Base-by-base conservation (phyloP, 2,888 invertebrate species). In the Helleia helle region DNA sequence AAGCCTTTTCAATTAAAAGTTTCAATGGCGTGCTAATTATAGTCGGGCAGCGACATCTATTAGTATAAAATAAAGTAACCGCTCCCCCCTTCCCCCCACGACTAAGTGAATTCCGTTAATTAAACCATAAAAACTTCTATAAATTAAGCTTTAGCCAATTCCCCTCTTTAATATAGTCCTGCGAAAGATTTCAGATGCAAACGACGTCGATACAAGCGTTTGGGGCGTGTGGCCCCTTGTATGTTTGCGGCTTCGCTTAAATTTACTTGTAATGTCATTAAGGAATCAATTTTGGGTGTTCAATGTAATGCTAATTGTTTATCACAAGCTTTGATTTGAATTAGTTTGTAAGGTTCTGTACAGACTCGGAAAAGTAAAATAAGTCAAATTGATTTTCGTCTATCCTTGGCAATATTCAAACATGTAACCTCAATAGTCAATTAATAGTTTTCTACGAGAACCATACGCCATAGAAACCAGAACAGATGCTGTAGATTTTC, bases 101-200 rank as follows among this genome's bases (percentile, higher is more conserved):
- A 65, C 74, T 81, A 85, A 85, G 85, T 85, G 85, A 85, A 85
- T 86, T 85, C 83, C 76, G 84, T 85, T 86, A 86, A 86, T 86
- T 86, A 86, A 86, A 86, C 85, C 85, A 84, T 86, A 86, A 86
- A 86, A 86, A 86, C 75, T 85, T 84, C 85, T 72, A 85, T 86
- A 86, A 86, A 86, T 86, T 84, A 85, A 85, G 81, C 84, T 83
- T 77, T 73, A 74, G 80, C 79, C 85, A 71, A 80, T 85, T 83
- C 80, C 80, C 83, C 79, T 67, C 70, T 70, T 65, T 79, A 79
- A 80, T 81, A 81, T 68, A 75, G 74, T 52, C 49, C 46, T 51
- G 50, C 42, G 65, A 70, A 77, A 79, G 75, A 77, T 74, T 80
- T 80, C 70, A 74, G 79, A 80, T 81, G 84, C 83, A 84, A 84